Evolutionary conservation across 2,113 vertebrate genomes (phyloP).

Genomic region (Pseudorectes ferrugineus): DNA sequence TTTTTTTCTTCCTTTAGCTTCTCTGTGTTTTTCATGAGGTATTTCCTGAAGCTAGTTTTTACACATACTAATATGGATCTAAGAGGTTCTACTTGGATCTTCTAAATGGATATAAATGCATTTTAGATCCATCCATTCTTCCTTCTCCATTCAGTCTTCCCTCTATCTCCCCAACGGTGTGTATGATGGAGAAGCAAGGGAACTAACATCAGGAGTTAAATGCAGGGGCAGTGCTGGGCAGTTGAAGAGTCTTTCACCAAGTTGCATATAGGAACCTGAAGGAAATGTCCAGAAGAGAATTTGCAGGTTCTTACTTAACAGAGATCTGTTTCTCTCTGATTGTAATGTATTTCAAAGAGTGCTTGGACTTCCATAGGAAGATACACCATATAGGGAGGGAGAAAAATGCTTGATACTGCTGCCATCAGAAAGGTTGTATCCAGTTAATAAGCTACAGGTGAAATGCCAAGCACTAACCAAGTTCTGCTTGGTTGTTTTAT

Average conservation of each 20-base stretch:
- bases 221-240: not conserved
- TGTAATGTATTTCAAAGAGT: not conserved
- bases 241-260: not conserved
- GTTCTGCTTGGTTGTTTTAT: not conserved
- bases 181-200: not conserved
- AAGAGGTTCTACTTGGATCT: not conserved
- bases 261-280: not conserved
- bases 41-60: conserved; percentile 15
- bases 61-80: not conserved
- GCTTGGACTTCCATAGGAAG: not conserved
- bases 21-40: not conserved
- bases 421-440: not conserved
- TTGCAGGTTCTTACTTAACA: not conserved
- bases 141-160: not conserved
- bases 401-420: not conserved
- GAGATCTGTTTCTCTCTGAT: not conserved
- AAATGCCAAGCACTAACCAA: not conserved
- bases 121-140: not conserved
- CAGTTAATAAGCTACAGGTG: not conserved
- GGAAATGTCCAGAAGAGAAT: not conserved
- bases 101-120: not conserved
- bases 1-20: not conserved
- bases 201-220: not conserved
- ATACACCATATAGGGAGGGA: not conserved
- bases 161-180: not conserved